These are phyloP conservation scores for Psittacula derbiana DNA, from an alignment of 2,797 vertebrate species.

Conservation along the genomic window DNA sequence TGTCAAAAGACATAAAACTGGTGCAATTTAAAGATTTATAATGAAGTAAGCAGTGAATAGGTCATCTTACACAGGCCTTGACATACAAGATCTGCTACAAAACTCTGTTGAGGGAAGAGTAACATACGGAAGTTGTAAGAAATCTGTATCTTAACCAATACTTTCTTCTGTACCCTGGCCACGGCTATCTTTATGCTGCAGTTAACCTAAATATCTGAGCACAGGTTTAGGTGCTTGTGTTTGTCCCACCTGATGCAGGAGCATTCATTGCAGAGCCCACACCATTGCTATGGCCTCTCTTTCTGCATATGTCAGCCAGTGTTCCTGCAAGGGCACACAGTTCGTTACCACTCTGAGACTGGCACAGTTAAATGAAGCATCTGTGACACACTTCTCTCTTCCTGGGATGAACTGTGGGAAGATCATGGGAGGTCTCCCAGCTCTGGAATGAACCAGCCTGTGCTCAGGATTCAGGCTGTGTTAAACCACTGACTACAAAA, in stretches of 20 bases:
- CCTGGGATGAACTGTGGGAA: background rate
- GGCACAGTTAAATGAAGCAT: background rate
- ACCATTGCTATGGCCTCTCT: background rate
- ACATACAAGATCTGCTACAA: background rate
- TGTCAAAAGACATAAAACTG: background rate
- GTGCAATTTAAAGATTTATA: background rate
- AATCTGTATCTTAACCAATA: background rate
- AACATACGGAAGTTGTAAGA: background rate
- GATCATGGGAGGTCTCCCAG: background rate
- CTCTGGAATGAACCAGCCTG: background rate
- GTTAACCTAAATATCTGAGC: background rate
- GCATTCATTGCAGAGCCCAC: background rate
- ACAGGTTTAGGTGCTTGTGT: background rate
- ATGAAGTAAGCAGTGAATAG: background rate
- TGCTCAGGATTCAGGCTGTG: background rate
- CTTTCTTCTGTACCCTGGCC: background rate
- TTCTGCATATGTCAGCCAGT: background rate
- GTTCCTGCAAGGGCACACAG: rapidly evolving
- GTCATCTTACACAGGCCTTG: background rate
- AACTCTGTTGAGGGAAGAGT: background rate
- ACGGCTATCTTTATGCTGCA: background rate
- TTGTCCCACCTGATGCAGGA: background rate
- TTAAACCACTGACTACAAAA: background rate
- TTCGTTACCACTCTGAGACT: background rate
- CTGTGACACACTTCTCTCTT: background rate